Conservation (phyloP, 2,797 vertebrate genomes). For the Eospalax fontanierii region DNA sequence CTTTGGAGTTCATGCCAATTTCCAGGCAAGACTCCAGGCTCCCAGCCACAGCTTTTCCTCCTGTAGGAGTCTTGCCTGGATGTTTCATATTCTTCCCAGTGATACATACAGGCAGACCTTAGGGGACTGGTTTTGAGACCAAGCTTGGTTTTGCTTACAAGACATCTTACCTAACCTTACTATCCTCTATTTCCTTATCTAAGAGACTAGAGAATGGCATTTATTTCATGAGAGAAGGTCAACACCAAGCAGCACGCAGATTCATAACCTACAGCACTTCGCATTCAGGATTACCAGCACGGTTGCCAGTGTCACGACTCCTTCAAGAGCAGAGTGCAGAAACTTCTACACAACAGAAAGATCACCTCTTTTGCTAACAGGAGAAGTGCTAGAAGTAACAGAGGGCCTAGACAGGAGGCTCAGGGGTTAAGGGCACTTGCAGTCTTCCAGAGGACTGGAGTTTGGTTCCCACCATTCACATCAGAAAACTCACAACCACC, state of each 20-base stretch:
- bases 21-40: not conserved
- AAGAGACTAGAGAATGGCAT: conserved; percentile 4
- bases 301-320: not conserved
- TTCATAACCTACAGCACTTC: not conserved
- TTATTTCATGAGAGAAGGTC: not conserved
- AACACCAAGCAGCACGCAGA: not conserved
- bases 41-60: not conserved
- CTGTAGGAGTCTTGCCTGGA: not conserved
- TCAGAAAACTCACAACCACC: not conserved
- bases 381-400: not conserved
- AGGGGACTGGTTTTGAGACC: not conserved
- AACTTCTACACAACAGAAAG: not conserved
- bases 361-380: not conserved
- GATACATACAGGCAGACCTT: not conserved
- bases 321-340: too few species aligned
- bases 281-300: not conserved
- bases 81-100: not conserved
- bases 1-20: not conserved
- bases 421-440: not conserved
- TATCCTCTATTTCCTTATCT: not conserved
- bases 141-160: not conserved
- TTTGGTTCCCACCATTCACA: not conserved
- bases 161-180: conserved; percentile 7
- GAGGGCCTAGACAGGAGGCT: not conserved
- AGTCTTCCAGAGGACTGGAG: not conserved